A percentile compares a stretch with the other conserved stretches of the same genome.
These are phyloP conservation scores for Eupithecia abbreviata DNA, from an alignment of 2,888 invertebrate genomes.

Conservation along the genomic window DNA sequence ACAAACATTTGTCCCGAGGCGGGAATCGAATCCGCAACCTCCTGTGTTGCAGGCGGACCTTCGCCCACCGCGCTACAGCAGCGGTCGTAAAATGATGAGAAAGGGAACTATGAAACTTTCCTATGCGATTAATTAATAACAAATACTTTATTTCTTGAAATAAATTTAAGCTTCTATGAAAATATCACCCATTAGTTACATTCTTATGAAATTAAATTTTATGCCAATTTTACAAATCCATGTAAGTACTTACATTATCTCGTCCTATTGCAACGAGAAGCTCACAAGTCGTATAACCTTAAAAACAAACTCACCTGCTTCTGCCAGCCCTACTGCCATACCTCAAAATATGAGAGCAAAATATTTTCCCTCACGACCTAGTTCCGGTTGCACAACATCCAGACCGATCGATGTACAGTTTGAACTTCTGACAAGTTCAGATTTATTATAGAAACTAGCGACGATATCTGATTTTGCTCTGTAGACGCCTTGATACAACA, in stretches of 20 bases:
- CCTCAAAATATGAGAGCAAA: conserved; percentile 54
- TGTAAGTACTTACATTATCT: background rate
- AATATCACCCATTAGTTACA: background rate
- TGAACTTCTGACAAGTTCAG: conserved; percentile 21
- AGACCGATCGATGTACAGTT: conserved; percentile 58
- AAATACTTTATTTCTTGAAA: background rate
- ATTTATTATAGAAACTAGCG: conserved; percentile 20
- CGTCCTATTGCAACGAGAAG: background rate
- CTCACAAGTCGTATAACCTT: background rate
- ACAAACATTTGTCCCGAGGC: too few species aligned
- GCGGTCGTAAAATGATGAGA: background rate
- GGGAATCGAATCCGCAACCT: too few species aligned
- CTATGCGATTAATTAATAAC: background rate
- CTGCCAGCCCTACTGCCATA: conserved; percentile 35
- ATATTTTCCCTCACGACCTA: conserved; percentile 68
- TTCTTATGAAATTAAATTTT: too few species aligned
- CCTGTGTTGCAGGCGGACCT: too few species aligned
- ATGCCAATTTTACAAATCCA: background rate
- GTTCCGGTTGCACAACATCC: conserved; percentile 50
- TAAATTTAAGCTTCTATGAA: background rate
- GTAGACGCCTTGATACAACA: background rate
- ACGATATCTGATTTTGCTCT: background rate
- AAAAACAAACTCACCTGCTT: background rate
- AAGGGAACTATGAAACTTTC: background rate
- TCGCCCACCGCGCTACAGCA: too few species aligned